Base-by-base conservation (phyloP, 2,888 invertebrate species). In the Andrena fulva region DNA sequence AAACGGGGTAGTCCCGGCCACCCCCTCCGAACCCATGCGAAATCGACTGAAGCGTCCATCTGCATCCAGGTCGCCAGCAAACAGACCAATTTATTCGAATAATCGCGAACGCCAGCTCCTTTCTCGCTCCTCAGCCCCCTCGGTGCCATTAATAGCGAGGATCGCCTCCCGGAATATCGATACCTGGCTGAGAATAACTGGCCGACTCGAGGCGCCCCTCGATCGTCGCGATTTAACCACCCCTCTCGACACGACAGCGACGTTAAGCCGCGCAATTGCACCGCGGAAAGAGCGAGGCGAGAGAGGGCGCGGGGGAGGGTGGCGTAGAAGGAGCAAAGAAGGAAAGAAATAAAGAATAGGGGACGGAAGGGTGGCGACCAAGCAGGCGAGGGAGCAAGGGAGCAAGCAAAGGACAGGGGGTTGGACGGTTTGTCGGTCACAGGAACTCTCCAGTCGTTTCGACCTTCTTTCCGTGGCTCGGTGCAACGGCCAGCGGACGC, bases 401-500 rank as follows among this genome's bases (percentile, higher is more conserved):
- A 50, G 33, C n/a, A 5, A 48, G 52, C 10, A 60, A 63, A 56
- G 10, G 52, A 27, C 62, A 68, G 63, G 7, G 54, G 29, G 62
- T 67, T 71, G 42, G 29, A 42, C 35, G 66, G 71, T 84, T 85
- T 82, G 75, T 82, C 71, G 84, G 81, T 77, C 82, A 76, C 80
- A 83, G 81, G 80, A 77, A 68, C 83, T 71, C 72, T 75, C 70
- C 69, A 70, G 66, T 73, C 77, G 77, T 86, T 86, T 82, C 85
- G 85, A 85, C 85, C 85, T 85, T 82, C 85, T 85, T 85, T 77
- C 67, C 78, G 63, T 35, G 62, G 72, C 74, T 70, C 77, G 85
- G 84, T 85, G 85, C 85, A 85, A 85, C 77, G 85, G 80, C 84
- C 85, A 85, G 77, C 69, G 54, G 48, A 64, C 74, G 72, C 79